These are phyloP conservation scores for Synodontis membranacea DNA, from an alignment of 2,113 vertebrate genomes.

Conservation along the genomic window DNA sequence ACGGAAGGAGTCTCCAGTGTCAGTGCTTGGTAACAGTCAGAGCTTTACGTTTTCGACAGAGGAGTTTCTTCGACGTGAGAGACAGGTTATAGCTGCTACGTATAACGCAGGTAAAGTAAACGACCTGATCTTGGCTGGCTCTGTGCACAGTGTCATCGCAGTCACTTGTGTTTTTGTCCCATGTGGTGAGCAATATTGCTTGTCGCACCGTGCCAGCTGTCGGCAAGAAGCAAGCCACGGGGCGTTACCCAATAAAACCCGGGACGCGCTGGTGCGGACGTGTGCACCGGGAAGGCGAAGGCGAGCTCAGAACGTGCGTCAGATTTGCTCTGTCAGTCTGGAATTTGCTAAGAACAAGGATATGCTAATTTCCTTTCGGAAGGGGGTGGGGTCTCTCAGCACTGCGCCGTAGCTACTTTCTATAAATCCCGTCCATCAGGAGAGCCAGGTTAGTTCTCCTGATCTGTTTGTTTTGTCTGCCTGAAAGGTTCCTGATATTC, in stretches of 20 bases:
- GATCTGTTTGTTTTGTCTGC: not conserved
- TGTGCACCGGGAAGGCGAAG: not conserved
- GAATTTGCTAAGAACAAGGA: not conserved
- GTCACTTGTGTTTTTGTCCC: conserved; percentile 58
- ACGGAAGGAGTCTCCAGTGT: not conserved
- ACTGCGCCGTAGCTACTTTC: not conserved
- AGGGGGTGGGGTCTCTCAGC: not conserved
- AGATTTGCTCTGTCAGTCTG: not conserved
- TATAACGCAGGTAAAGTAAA: not conserved
- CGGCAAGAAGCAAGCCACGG: conserved; percentile 54
- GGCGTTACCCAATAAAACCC: conserved; percentile 59
- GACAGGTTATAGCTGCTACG: no score
- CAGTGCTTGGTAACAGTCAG: not conserved
- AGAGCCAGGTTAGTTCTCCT: not conserved
- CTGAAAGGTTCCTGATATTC: not conserved
- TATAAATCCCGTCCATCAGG: not conserved
- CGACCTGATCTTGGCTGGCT: conserved; percentile 47
- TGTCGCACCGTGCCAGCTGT: conserved; percentile 65
- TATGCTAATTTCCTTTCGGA: not conserved
- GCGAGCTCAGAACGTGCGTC: not conserved
- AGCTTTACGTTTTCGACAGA: not conserved
- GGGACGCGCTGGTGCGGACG: conserved; percentile 9
- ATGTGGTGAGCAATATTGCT: conserved; percentile 48
- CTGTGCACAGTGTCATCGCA: conserved; percentile 49
- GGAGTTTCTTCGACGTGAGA: no score